Percentiles rank a stretch among this genome's conserved stretches.
Conservation (phyloP, 2,797 vertebrate genomes). For the Todus mexicanus region DNA sequence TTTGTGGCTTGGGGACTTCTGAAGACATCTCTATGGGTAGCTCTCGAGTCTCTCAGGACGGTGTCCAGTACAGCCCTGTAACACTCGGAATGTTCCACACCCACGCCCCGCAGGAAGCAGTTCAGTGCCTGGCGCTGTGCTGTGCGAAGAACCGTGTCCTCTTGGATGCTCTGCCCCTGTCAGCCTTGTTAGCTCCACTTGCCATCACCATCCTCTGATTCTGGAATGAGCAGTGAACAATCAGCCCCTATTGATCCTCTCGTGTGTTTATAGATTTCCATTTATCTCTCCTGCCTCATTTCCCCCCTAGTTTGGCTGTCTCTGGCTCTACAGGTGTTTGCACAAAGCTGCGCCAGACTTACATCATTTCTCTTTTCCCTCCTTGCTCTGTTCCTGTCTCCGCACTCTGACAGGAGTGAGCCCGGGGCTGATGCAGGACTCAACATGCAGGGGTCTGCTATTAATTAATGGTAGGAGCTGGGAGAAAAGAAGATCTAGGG, state of each 20-base stretch:
- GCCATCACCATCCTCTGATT: background rate
- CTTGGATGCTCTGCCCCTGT: background rate
- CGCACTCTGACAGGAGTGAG: background rate
- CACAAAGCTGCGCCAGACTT: background rate
- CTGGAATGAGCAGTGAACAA: background rate
- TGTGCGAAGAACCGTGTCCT: background rate
- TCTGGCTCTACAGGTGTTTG: background rate
- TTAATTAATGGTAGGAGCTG: background rate
- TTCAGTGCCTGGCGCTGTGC: fast-evolving
- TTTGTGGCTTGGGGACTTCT: background rate
- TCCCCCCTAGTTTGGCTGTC: background rate
- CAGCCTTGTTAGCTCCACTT: background rate
- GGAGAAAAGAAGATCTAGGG: background rate
- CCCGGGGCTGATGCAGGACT: background rate
- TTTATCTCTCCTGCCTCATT: background rate
- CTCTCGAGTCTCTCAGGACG: background rate
- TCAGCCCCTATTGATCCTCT: background rate
- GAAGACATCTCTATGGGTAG: fast-evolving
- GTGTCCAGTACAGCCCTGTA: fast-evolving
- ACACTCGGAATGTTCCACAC: fast-evolving
- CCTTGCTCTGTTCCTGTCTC: background rate
- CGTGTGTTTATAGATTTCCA: background rate
- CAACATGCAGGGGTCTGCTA: fast-evolving
- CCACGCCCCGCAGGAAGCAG: background rate
- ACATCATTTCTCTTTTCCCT: background rate